Conservation (phyloP, 2,888 invertebrate genomes). For the Drosophila lacicola region DNA sequence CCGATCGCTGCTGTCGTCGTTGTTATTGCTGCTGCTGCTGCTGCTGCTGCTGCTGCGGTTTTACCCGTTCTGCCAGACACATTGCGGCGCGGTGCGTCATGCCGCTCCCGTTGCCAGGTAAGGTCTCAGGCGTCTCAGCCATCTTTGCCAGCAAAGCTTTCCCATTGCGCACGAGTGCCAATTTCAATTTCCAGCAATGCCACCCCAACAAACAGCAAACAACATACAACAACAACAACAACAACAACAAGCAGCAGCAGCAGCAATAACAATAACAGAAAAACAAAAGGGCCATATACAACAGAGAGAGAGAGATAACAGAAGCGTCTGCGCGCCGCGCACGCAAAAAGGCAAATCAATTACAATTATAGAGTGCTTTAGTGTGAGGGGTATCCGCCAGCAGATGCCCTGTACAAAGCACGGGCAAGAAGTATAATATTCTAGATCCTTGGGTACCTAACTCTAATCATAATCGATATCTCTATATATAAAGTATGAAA, state of each 20-base stretch:
- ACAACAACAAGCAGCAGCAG: background rate
- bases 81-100: constrained; percentile 55
- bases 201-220: constrained; percentile 15
- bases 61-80: constrained; percentile 13
- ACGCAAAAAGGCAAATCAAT: constrained; percentile 73
- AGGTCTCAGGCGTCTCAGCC: background rate
- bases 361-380: constrained; percentile 61
- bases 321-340: constrained; percentile 30
- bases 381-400: background rate
- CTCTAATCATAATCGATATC: too few species aligned
- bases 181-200: constrained; percentile 33
- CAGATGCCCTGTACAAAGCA: background rate
- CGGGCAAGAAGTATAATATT: too few species aligned
- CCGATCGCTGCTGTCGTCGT: background rate
- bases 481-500: too few species aligned
- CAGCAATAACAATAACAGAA: constrained; percentile 9
- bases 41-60: constrained; percentile 22
- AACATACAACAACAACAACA: constrained; percentile 2
- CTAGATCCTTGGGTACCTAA: too few species aligned
- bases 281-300: constrained; percentile 26
- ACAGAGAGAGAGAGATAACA: constrained; percentile 24
- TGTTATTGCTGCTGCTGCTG: constrained; percentile 6
- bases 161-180: constrained; percentile 43
- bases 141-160: constrained; percentile 15
- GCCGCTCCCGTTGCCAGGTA: constrained; percentile 26